These are phyloP conservation scores for Catonia carolina DNA, from an alignment of 2,888 invertebrate genomes.

Conservation along the genomic window DNA sequence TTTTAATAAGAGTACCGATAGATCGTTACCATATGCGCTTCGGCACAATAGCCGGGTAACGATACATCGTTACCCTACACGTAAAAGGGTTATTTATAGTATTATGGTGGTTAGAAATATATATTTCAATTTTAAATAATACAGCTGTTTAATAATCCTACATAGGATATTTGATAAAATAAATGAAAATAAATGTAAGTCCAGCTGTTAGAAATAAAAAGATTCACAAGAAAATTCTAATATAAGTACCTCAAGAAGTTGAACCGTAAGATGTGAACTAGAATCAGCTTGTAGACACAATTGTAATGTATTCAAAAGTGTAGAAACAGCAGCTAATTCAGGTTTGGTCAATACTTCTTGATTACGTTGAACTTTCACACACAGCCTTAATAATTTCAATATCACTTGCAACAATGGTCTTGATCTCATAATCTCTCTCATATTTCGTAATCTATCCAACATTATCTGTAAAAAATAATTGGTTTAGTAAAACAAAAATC, in stretches of 20 bases:
- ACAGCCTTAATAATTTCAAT: slow-evolving; percentile 79
- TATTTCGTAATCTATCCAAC: slow-evolving; percentile 75
- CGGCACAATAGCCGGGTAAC: too few species aligned
- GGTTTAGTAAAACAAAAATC: not conserved
- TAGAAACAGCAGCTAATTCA: slow-evolving; percentile 73
- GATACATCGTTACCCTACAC: too few species aligned
- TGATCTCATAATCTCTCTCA: slow-evolving; percentile 74
- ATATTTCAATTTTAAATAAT: too few species aligned
- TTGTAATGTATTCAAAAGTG: slow-evolving; percentile 73
- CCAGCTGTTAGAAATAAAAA: not conserved
- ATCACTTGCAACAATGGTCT: slow-evolving; percentile 82
- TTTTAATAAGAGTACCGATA: too few species aligned
- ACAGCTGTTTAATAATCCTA: too few species aligned
- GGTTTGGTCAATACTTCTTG: slow-evolving; percentile 84
- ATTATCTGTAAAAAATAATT: slow-evolving; percentile 51
- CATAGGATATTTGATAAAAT: too few species aligned
- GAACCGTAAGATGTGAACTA: slow-evolving; percentile 77
- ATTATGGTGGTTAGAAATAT: too few species aligned
- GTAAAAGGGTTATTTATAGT: too few species aligned
- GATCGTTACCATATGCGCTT: too few species aligned
- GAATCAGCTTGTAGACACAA: slow-evolving; percentile 61
- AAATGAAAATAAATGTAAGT: not conserved
- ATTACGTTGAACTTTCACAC: slow-evolving; percentile 84
- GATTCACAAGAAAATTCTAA: not conserved
- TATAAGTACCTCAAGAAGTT: slow-evolving; percentile 65